Evolutionary conservation across 92 coral and sea anemone species (phyloP).

Genomic region (Epizoanthus scotinus): DNA sequence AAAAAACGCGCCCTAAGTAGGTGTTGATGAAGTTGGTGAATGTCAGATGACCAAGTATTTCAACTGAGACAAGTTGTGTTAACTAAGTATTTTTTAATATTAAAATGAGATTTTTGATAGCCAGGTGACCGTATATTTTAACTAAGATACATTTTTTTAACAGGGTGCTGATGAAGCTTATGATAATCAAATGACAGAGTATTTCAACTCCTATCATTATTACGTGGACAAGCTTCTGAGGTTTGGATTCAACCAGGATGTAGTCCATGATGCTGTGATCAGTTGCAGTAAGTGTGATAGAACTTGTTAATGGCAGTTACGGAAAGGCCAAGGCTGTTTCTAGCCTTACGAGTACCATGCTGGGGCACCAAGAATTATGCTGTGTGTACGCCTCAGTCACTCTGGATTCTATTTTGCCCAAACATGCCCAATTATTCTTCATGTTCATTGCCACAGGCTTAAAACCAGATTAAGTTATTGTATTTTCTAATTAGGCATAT

Average conservation of each 20-base stretch:
- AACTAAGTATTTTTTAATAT: conserved; percentile 22
- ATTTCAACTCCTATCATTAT: conserved; percentile 87
- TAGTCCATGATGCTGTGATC: conserved; percentile 80
- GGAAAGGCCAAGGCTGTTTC: background rate
- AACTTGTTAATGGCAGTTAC: background rate
- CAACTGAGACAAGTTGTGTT: conserved; percentile 78
- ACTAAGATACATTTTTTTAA: no score
- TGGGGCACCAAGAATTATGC: no score
- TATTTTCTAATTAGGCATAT: no score
- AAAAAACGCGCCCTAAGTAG: no score
- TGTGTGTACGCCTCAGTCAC: no score
- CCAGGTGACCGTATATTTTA: conserved; percentile 38
- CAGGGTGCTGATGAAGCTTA: conserved; percentile 74
- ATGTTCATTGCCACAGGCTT: no score
- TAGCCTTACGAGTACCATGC: no score
- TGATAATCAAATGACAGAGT: conserved; percentile 76
- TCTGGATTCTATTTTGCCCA: no score
- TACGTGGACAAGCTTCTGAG: conserved; percentile 91
- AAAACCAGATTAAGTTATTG: no score
- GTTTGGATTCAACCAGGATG: conserved; percentile 82
- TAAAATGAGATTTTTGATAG: conserved; percentile 89
- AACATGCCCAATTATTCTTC: background rate
- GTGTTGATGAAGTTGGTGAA: conserved; percentile 25
- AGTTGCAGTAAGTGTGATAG: conserved; percentile 75
- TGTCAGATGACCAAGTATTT: conserved; percentile 75